Conservation (phyloP, 2,797 vertebrate species). For the Leucoraja ocellata region DNA sequence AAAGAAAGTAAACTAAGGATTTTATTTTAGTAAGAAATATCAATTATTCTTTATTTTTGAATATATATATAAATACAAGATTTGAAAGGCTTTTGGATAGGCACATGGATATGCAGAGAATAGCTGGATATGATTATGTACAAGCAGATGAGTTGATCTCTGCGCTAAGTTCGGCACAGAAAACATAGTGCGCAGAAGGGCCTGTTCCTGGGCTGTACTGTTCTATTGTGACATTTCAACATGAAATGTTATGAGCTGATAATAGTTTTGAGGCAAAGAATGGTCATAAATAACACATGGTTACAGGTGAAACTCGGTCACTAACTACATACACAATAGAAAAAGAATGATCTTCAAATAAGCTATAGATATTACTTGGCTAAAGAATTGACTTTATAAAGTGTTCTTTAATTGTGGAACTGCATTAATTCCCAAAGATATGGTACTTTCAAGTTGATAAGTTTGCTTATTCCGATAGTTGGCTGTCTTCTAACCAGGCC, state of each 20-base stretch:
- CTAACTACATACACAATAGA: not conserved
- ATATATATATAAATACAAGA: not conserved
- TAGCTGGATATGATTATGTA: too few species aligned
- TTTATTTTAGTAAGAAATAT: not conserved
- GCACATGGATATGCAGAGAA: too few species aligned
- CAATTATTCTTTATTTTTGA: not conserved
- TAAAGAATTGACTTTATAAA: not conserved
- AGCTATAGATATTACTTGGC: not conserved
- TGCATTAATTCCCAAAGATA: not conserved
- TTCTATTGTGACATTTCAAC: not conserved
- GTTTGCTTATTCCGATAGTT: not conserved
- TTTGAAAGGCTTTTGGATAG: too few species aligned
- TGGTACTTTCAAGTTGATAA: not conserved
- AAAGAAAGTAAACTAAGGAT: not conserved
- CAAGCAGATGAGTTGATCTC: too few species aligned
- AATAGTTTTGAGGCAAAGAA: not conserved
- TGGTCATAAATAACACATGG: not conserved
- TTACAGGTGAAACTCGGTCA: not conserved
- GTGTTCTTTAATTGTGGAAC: not conserved
- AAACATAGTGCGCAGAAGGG: too few species aligned
- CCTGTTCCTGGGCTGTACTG: too few species aligned
- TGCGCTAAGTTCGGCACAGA: too few species aligned
- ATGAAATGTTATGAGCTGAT: not conserved
- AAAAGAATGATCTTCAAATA: too few species aligned
- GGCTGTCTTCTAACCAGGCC: not conserved